These are phyloP conservation scores for Trinectes maculatus DNA, from an alignment of 2,113 vertebrate species.

Conservation along the genomic window DNA sequence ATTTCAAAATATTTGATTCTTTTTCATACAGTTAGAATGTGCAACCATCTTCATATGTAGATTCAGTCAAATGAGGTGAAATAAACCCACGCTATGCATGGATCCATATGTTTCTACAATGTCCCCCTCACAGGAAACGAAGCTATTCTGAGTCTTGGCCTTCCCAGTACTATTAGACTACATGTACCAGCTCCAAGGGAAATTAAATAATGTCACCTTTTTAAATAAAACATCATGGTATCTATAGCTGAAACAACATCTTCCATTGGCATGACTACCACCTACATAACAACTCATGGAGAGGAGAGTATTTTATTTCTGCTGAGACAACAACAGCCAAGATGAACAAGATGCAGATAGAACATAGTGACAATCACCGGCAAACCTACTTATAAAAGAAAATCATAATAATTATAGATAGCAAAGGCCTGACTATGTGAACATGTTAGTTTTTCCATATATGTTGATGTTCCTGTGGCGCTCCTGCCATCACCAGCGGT, in stretches of 20 bases:
- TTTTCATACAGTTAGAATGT: too few species aligned
- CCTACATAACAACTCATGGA: too few species aligned
- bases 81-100: slow-evolving; percentile 28
- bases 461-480: slow-evolving; percentile 30
- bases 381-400: too few species aligned
- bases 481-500: slow-evolving; percentile 20
- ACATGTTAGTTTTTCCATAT: neutral
- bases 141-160: neutral
- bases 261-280: neutral
- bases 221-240: neutral
- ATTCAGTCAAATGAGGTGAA: slow-evolving; percentile 63
- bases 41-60: too few species aligned
- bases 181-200: neutral
- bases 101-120: slow-evolving; percentile 60
- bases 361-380: too few species aligned
- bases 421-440: too few species aligned
- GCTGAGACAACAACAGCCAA: too few species aligned
- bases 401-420: too few species aligned
- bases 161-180: neutral
- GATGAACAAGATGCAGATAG: too few species aligned
- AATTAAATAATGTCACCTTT: neutral
- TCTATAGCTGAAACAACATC: neutral
- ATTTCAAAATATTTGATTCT: neutral
- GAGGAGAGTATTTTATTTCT: too few species aligned
- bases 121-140: slow-evolving; percentile 19